Evolutionary conservation across 2,797 vertebrate genomes (phyloP).

Genomic region (Oreochromis mossambicus): DNA sequence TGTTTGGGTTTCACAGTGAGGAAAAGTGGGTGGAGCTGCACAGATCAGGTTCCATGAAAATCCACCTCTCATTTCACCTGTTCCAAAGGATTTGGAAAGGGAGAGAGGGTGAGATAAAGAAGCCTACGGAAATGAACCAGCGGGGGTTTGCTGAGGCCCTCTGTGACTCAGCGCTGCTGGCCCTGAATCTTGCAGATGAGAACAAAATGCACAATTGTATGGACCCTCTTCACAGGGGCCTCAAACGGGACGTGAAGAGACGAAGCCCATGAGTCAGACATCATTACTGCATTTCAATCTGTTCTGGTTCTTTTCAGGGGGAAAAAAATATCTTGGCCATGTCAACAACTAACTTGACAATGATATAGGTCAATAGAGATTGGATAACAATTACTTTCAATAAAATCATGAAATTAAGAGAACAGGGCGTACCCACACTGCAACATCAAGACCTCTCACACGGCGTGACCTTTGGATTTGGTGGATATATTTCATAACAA

Average conservation of each 20-base stretch:
- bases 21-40: conserved; percentile 30
- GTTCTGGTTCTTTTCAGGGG: conserved; percentile 1
- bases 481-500: background rate
- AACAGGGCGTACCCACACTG: background rate
- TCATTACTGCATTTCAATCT: conserved; percentile 7
- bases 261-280: conserved; percentile 47
- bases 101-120: background rate
- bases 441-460: background rate
- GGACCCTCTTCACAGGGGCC: background rate
- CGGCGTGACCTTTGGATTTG: conserved; percentile 2
- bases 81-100: conserved; percentile 11
- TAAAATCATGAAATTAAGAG: background rate
- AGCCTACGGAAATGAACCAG: conserved; percentile 30
- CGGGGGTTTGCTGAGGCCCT: background rate
- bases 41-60: conserved; percentile 57
- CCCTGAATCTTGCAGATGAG: background rate
- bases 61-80: conserved; percentile 57
- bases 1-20: background rate
- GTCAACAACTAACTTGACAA: background rate
- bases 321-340: background rate
- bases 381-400: background rate
- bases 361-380: background rate
- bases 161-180: conserved; percentile 36
- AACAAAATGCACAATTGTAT: background rate
- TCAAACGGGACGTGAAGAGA: background rate